Base-by-base conservation (phyloP, 2,797 vertebrate species). In the Falco berigora region DNA sequence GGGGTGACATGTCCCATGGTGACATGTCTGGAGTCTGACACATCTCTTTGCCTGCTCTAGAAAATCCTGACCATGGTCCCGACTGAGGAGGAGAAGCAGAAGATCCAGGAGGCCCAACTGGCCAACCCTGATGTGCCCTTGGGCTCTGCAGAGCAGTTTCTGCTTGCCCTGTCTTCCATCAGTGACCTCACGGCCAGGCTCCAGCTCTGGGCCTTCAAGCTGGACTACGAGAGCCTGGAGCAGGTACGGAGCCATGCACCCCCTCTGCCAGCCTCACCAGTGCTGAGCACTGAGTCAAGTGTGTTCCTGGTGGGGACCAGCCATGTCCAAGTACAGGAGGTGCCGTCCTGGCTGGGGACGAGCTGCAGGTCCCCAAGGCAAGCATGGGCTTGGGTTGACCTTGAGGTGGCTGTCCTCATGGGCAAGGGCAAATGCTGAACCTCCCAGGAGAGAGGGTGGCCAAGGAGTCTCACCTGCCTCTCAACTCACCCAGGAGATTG, bases 61-160 rank as follows among this genome's bases (percentile, higher is more conserved):
- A 99, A 99, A 98, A 99, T 99, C 92, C 97, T 99, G 96, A 99
- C 98, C 2, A 99, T 99, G 99, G 98, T 98, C 62, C 99, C 99
- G 1, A 99, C 99, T 0, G 99, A 99, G n/a, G 99, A 99, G 92
- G 99, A 99, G 97, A 99, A 98, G 96, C 99, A 99, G 98, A 99
- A 98, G 98, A 99, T 99, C 74, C 99, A 99, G 96, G 99, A 99
- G 97, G 99, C 99, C 24, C 99, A 99, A 92, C 18, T 99, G 96
- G 98, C 98, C 68, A 99, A 98, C 80, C 99, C 99, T 0, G 99
- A 99, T 4, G 66, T 99, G 49, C 99, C 99, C 1, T 95, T 99
- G 94, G 99, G 99, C 30, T 98, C 99, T 12, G 99, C 99, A 0
- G 99, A 99, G 96, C 99, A 99, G 97, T 99, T 99, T 91, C 98